Percentiles rank a stretch among this genome's conserved stretches.
These are phyloP conservation scores for Gephyroberyx darwinii DNA, from an alignment of 2,797 vertebrate species.

Conservation along the genomic window DNA sequence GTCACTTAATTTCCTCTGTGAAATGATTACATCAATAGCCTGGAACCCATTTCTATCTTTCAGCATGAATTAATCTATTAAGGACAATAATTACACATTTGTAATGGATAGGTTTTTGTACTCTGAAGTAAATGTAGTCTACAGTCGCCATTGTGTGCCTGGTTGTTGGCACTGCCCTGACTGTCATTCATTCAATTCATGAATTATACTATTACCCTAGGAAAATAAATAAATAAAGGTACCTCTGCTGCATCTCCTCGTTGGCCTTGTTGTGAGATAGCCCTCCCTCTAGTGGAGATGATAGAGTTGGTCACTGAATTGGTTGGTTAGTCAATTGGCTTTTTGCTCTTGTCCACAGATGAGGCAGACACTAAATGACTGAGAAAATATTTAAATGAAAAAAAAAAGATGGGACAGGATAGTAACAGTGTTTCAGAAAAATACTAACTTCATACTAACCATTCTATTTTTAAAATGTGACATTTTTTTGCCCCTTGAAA, in stretches of 20 bases:
- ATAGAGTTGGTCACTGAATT: constrained; percentile 52
- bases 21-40: constrained; percentile 79
- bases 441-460: background rate
- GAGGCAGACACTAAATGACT: constrained; percentile 46
- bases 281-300: constrained; percentile 85
- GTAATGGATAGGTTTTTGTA: constrained; percentile 73
- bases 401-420: background rate
- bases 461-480: background rate
- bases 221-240: constrained; percentile 62
- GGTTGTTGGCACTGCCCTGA: constrained; percentile 66
- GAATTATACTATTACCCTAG: constrained; percentile 66
- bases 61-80: constrained; percentile 80
- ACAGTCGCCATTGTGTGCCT: constrained; percentile 60
- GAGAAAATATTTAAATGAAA: constrained; percentile 13
- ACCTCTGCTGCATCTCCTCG: constrained; percentile 60
- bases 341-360: constrained; percentile 48
- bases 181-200: constrained; percentile 76
- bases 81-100: constrained; percentile 77
- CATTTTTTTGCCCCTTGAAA: background rate
- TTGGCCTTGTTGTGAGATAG: constrained; percentile 79
- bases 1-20: constrained; percentile 78
- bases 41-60: constrained; percentile 78
- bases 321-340: constrained; percentile 47
- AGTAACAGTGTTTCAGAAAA: background rate
- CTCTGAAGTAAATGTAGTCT: constrained; percentile 52